Percentiles rank a stretch among this genome's conserved stretches.
Conservation (phyloP, 2,888 invertebrate genomes). For the Dicyrtoma fusca region DNA sequence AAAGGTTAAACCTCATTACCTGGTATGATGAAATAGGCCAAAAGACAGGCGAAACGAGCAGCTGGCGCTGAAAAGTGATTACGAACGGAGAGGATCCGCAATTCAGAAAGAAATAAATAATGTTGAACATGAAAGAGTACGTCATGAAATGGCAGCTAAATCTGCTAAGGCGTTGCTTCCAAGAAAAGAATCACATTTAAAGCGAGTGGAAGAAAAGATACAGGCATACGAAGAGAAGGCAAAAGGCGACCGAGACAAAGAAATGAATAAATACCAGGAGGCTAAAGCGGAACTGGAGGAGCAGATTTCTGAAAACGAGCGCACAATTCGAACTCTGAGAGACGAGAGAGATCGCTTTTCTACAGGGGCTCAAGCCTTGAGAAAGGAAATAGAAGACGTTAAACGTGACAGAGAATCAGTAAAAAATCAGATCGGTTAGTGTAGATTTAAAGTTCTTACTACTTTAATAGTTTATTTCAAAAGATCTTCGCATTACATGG, state of each 20-base stretch:
- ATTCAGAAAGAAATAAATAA: background rate
- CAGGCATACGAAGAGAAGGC: constrained; percentile 9
- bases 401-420: constrained; percentile 11
- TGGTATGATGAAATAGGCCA: no score
- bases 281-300: constrained; percentile 12
- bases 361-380: constrained; percentile 1
- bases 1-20: no score
- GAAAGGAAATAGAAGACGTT: constrained; percentile 5
- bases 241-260: constrained; percentile 17
- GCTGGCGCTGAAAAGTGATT: background rate
- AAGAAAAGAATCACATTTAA: background rate
- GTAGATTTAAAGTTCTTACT: no score
- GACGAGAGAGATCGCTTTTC: constrained; percentile 8
- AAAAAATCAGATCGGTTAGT: constrained; percentile 26
- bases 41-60: background rate
- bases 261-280: constrained; percentile 16
- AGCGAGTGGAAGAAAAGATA: constrained; percentile 8
- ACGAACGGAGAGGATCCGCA: background rate
- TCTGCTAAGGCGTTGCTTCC: background rate
- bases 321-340: constrained; percentile 1
- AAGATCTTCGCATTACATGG: no score
- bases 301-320: constrained; percentile 12
- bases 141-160: background rate
- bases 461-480: no score
- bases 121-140: background rate